Percentiles rank a stretch among this genome's conserved stretches.
These are phyloP conservation scores for Brachyopa scutellaris DNA, from an alignment of 2,888 invertebrate genomes.

Conservation along the genomic window DNA sequence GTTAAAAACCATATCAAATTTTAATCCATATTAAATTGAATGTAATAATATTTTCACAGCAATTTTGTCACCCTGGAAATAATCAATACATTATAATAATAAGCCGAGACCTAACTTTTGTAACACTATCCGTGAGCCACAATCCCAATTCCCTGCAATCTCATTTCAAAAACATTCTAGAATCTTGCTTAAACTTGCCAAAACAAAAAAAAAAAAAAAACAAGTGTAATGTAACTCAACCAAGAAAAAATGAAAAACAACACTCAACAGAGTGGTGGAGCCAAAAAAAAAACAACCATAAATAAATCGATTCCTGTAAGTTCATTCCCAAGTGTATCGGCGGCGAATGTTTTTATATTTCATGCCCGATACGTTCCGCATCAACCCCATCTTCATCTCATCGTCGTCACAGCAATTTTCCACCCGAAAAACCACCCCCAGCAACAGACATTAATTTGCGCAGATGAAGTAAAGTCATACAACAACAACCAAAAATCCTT, in stretches of 20 bases:
- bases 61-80: too few relatives aligned
- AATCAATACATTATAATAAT: too few relatives aligned
- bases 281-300: not conserved
- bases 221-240: too few relatives aligned
- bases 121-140: too few relatives aligned
- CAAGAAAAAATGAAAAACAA: not conserved
- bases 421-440: slow-evolving; percentile 39
- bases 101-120: too few relatives aligned
- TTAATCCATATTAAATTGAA: too few relatives aligned
- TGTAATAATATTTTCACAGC: too few relatives aligned
- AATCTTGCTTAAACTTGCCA: too few relatives aligned
- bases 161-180: too few relatives aligned
- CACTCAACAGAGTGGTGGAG: not conserved
- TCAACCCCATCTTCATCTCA: not conserved
- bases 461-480: slow-evolving; percentile 60
- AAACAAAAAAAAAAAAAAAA: not conserved
- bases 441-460: slow-evolving; percentile 63
- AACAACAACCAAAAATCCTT: slow-evolving; percentile 41
- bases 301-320: slow-evolving; percentile 33
- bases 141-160: too few relatives aligned
- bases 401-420: not conserved
- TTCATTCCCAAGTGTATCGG: not conserved
- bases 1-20: too few relatives aligned
- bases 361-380: slow-evolving; percentile 24
- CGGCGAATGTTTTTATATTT: slow-evolving; percentile 40